Percentiles rank a stretch among this genome's conserved stretches.
Conservation (phyloP, 2,888 invertebrate species). For the Agelastica alni region DNA sequence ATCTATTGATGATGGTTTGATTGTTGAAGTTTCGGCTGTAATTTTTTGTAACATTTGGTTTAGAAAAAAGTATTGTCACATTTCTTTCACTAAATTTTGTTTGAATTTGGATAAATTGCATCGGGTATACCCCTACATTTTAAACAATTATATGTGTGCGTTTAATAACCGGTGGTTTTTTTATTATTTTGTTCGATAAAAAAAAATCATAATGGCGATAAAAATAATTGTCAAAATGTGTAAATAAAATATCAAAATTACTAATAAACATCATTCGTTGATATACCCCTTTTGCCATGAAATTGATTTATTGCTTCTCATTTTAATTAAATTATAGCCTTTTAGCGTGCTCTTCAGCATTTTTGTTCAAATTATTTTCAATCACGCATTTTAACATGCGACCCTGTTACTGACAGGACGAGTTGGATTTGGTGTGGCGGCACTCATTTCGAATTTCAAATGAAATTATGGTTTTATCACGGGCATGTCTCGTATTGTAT, state of each 20-base stretch:
- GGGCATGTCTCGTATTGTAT: neutral
- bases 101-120: too few relatives aligned
- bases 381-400: slow-evolving; percentile 24
- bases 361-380: slow-evolving; percentile 19
- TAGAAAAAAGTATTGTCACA: too few relatives aligned
- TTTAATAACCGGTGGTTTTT: too few relatives aligned
- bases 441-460: neutral
- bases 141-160: too few relatives aligned
- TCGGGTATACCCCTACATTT: too few relatives aligned
- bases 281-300: slow-evolving; percentile 14
- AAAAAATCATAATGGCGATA: too few relatives aligned
- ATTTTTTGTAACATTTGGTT: too few relatives aligned
- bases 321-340: slow-evolving; percentile 30
- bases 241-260: slow-evolving; percentile 12
- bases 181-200: too few relatives aligned
- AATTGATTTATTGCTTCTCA: slow-evolving; percentile 30
- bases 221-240: too few relatives aligned
- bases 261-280: slow-evolving; percentile 16
- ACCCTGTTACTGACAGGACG: slow-evolving; percentile 13
- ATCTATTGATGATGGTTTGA: too few relatives aligned
- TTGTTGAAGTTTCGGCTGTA: too few relatives aligned
- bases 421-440: slow-evolving; percentile 9
- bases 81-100: too few relatives aligned
- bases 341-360: slow-evolving; percentile 22
- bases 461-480: slow-evolving; percentile 16